Evolutionary conservation across 1,140 invertebrate species (phyloP), one percentile per base, ranked within the genome.

Genomic region (Manduca sexta): DNA sequence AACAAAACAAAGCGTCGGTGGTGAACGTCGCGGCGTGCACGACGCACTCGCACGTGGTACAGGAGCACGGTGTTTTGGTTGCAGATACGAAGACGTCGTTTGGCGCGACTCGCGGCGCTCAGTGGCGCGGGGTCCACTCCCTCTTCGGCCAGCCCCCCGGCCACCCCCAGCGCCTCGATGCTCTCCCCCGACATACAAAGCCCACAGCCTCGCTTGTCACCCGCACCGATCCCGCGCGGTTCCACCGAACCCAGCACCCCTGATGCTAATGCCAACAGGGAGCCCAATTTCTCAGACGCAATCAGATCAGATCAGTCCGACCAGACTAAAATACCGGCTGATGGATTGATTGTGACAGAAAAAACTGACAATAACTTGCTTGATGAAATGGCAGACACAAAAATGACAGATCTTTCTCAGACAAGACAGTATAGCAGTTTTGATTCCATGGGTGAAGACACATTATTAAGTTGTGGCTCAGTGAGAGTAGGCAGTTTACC

Each of bases 1-100:
- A 84, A 84, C 81, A 84, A 84, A 84, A 84, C 81, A 84, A 84
- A 84, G 79, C 75, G 68, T 80, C 74, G 61, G 66, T 76, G 74
- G 56, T 67, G 55, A 53, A 62, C 39, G 48, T 64, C 61, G 52
- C 48, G 47, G 60, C 64, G 63, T 58, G 58, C 68, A 55, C 62
- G 51, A 60, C 45, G 50, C 49, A 43, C 40, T 46, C 57, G 50
- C 74, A 84, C 70, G 72, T 81, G 74, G 58, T 62, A 30, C 42
- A 62, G 49, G 37, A 56, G 51, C 44, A 56, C 48, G 40, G 56
- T 60, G 55, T 43, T 55, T 60, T 50, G 18, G 33, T 81, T 82
- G 41, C 68, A 85, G 82, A 84, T 85, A 68, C 63, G 82, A 52
- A 72, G 74, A 60, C 77, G 82, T 49, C 75, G 82, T 30, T 67